Evolutionary conservation across 2,888 invertebrate species (phyloP).

Genomic region (Heliconius charithonia): DNA sequence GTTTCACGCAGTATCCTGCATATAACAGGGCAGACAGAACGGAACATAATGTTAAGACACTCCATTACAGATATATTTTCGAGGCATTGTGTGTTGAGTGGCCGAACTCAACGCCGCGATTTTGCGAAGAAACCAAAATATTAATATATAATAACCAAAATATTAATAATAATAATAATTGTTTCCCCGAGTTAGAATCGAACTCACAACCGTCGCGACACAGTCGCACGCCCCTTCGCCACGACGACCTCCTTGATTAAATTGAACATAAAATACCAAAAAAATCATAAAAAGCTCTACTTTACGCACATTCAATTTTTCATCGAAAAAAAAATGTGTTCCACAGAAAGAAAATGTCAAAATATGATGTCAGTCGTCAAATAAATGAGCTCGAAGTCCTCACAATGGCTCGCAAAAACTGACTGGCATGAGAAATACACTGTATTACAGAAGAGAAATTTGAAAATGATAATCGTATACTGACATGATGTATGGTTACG

Average conservation of each 20-base stretch:
- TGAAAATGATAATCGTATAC: constrained; percentile 19
- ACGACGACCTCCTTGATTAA: neutral
- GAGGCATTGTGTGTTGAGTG: no score
- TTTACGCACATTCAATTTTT: constrained; percentile 2
- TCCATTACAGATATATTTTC: no score
- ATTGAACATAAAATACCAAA: neutral
- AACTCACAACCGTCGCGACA: neutral
- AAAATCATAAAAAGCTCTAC: neutral
- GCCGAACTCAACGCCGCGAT: no score
- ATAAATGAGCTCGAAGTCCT: constrained; percentile 42
- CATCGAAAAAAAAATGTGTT: constrained; percentile 25
- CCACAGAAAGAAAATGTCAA: constrained; percentile 33
- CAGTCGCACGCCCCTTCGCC: no score
- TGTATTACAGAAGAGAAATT: constrained; percentile 31
- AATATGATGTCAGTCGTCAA: constrained; percentile 43
- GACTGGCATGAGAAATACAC: constrained; percentile 37
- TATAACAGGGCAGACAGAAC: no score
- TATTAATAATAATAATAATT: no score
- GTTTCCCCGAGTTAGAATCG: no score
- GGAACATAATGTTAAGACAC: no score
- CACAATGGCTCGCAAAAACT: constrained; percentile 41
- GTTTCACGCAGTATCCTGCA: no score
- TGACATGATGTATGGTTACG: constrained; percentile 10
- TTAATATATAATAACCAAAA: no score
- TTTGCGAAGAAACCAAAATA: no score